Percentiles rank a stretch among this genome's conserved stretches.
Conservation (phyloP, 2,888 invertebrate species). For the Harpagoxenus sublaevis region DNA sequence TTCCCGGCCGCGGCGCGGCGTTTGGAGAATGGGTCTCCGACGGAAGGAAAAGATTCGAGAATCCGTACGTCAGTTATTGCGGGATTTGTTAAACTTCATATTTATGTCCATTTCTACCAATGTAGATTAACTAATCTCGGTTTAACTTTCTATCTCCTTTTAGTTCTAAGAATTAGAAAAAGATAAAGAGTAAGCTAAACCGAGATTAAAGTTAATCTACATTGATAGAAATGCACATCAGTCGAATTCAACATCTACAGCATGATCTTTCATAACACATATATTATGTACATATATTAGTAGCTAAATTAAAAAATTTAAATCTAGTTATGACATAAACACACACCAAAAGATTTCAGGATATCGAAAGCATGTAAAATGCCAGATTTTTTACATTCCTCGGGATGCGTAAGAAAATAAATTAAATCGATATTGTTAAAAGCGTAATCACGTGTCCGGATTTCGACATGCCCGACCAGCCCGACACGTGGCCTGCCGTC, state of each 20-base stretch:
- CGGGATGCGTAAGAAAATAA: background rate
- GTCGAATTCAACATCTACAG: background rate
- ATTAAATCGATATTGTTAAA: slow-evolving; percentile 23
- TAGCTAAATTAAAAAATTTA: background rate
- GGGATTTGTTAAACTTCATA: background rate
- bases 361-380: background rate
- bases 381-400: background rate
- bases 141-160: too few relatives aligned
- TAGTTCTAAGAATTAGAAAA: too few relatives aligned
- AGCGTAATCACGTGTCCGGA: slow-evolving; percentile 10
- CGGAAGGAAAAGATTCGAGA: background rate
- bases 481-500: slow-evolving; percentile 73
- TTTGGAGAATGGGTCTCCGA: background rate
- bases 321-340: too few relatives aligned
- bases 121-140: too few relatives aligned
- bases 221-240: too few relatives aligned
- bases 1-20: background rate
- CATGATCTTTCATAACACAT: background rate
- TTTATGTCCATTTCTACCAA: background rate
- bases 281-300: background rate
- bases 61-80: background rate
- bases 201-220: too few relatives aligned
- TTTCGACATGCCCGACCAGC: slow-evolving; percentile 63
- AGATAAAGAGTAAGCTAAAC: too few relatives aligned
- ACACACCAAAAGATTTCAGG: too few relatives aligned